Conservation (phyloP, 2,888 invertebrate genomes). For the Conus canariensis region DNA sequence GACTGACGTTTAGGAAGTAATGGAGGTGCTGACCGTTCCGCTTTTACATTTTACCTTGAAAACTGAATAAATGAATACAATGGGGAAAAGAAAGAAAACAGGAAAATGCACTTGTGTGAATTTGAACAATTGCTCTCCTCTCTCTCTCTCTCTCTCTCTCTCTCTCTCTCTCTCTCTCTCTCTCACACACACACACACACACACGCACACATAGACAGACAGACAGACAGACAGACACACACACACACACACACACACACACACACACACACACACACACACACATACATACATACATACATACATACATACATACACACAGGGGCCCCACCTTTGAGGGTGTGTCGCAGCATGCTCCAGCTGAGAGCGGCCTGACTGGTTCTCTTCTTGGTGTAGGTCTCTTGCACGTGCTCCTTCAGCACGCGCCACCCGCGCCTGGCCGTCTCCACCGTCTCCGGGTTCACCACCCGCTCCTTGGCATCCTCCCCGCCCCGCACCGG, state of each 20-base stretch:
- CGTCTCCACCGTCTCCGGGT: constrained; percentile 46
- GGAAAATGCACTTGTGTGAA: no score
- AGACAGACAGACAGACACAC: background rate
- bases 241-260: constrained; percentile 8
- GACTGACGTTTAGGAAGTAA: no score
- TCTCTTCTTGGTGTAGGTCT: constrained; percentile 59
- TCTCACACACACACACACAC: no score
- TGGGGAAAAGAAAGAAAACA: no score
- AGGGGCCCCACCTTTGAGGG: constrained; percentile 53
- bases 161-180: no score
- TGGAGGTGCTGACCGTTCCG: no score
- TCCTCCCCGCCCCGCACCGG: background rate
- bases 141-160: no score
- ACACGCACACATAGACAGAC: background rate
- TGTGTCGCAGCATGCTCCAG: constrained; percentile 66
- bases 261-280: background rate
- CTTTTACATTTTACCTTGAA: no score
- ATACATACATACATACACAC: constrained; percentile 17
- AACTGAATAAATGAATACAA: no score
- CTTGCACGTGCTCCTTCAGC: constrained; percentile 63
- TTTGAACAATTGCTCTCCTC: no score
- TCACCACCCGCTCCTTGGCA: constrained; percentile 35
- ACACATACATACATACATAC: constrained; percentile 31
- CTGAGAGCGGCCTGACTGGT: constrained; percentile 60
- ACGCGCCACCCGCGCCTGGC: constrained; percentile 65